phyloP scores from a whole-genome alignment of 2,888 invertebrate species.

The Galerucella calmariensis region DNA sequence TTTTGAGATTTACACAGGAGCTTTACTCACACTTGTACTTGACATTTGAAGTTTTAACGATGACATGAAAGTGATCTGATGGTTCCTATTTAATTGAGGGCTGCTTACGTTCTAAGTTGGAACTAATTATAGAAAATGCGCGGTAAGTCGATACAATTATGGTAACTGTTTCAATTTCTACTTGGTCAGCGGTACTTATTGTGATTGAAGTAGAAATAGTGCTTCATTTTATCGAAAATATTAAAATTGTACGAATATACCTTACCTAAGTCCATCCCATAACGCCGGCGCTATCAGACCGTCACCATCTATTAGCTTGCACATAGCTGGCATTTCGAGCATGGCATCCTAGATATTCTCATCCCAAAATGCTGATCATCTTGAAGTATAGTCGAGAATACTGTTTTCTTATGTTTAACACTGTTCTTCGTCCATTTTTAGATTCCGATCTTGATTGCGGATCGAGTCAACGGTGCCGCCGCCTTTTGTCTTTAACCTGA shows the following conservation, averaged over 20 bases:
- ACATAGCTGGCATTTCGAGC: slow-evolving; percentile 49
- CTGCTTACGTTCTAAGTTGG: too few relatives aligned
- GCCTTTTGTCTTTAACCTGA: slow-evolving; percentile 48
- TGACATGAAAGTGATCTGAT: too few relatives aligned
- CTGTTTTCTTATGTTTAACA: slow-evolving; percentile 54
- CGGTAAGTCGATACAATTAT: too few relatives aligned
- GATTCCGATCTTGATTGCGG: slow-evolving; percentile 47
- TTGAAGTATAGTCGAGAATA: slow-evolving; percentile 45
- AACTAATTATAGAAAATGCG: too few relatives aligned
- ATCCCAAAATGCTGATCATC: slow-evolving; percentile 46
- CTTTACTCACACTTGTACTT: too few relatives aligned
- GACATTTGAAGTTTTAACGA: too few relatives aligned
- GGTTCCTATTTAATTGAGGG: too few relatives aligned
- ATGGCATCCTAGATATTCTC: slow-evolving; percentile 50
- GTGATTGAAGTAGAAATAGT: too few relatives aligned
- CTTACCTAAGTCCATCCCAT: slow-evolving; percentile 25
- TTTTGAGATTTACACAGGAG: too few relatives aligned
- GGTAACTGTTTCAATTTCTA: too few relatives aligned
- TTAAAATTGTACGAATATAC: not conserved
- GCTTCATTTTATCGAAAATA: too few relatives aligned
- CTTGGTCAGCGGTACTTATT: too few relatives aligned
- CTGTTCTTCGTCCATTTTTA: slow-evolving; percentile 47
- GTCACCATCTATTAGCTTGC: slow-evolving; percentile 52
- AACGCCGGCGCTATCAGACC: slow-evolving; percentile 47
- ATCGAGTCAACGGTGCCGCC: slow-evolving; percentile 31